Base-by-base conservation (phyloP, 2,797 vertebrate species). In the Aphelocoma californica region DNA sequence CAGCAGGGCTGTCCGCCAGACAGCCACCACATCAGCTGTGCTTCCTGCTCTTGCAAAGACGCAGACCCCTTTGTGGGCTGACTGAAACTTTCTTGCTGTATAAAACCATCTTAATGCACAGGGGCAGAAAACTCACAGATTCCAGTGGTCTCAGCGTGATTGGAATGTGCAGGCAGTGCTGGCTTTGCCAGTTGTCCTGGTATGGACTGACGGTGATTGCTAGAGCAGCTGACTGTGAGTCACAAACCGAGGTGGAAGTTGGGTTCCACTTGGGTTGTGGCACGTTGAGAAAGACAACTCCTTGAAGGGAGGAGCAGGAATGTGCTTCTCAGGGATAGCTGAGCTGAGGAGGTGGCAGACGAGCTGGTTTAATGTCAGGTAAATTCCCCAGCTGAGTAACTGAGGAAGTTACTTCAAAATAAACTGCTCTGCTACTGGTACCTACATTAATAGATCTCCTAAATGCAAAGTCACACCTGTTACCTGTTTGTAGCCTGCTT, bases 171-270 rank as follows among this genome's bases (percentile, higher is more conserved):
- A 19, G 48, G 32, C n/a, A 19, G 25, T 3, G 45, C 62, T 53
- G 13, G 44, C 3, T 0, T 7, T 29, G 38, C 13, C 0, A 0
- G 18, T 31, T 53, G 79, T 42, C 53, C 3, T 13, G 62, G 51
- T 14, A 0, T n/a, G 58, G 70, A 7, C 9, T 48, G 67, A 8
- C 2, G 1, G 47, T 34, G n/a, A 14, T 19, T 4, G 56, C 70
- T 32, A 71, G 64, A 10, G 79, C 83, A 18, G 80, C 38, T 91
- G 95, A 81, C 42, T 8, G 11, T 95, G 93, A 95, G 86, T 94
- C 93, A 92, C 88, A 26, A 1, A 18, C 24, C 10, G 29, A 51
- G 57, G 9, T 86, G 71, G 60, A 58, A 44, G 62, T 18, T 47
- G 0, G 0, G 50, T 72, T 81, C 32, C 44, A 0, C 25, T 70